Conservation (phyloP, 37 sponge, comb jelly and placozoan species). For the Lycopodina hypogea region DNA sequence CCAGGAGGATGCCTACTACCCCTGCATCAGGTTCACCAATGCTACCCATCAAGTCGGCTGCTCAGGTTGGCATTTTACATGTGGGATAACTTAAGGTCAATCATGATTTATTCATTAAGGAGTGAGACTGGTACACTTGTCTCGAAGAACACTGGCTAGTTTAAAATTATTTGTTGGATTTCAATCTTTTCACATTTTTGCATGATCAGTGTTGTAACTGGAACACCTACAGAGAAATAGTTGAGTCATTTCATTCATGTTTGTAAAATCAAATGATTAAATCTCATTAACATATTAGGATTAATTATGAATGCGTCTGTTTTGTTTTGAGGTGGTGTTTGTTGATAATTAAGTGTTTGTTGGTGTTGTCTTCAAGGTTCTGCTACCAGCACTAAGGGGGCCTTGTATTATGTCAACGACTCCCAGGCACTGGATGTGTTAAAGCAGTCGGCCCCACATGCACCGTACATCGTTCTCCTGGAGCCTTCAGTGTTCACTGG, state of each 20-base stretch:
- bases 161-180: too few relatives aligned
- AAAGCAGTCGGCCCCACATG: constrained; percentile 5
- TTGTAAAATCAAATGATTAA: too few relatives aligned
- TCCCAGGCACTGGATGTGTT: constrained; percentile 15
- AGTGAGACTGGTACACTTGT: too few relatives aligned
- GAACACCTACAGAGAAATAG: too few relatives aligned
- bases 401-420: constrained; percentile 29
- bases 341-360: too few relatives aligned
- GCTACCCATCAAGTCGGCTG: constrained; percentile 68
- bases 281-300: too few relatives aligned
- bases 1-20: not conserved
- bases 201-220: not conserved
- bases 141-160: too few relatives aligned
- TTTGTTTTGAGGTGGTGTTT: too few relatives aligned
- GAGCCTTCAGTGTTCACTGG: constrained; percentile 46
- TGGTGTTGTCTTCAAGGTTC: constrained; percentile 12
- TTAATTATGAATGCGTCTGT: too few relatives aligned
- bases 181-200: not conserved
- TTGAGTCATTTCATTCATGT: too few relatives aligned
- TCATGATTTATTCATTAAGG: too few relatives aligned
- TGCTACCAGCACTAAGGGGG: constrained; percentile 25
- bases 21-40: constrained; percentile 69
- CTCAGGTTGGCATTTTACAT: constrained; percentile 33
- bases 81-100: too few relatives aligned
- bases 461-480: constrained; percentile 64